Evolutionary conservation across 2,113 vertebrate genomes (phyloP).

Genomic region (Acrocephalus kingi): DNA sequence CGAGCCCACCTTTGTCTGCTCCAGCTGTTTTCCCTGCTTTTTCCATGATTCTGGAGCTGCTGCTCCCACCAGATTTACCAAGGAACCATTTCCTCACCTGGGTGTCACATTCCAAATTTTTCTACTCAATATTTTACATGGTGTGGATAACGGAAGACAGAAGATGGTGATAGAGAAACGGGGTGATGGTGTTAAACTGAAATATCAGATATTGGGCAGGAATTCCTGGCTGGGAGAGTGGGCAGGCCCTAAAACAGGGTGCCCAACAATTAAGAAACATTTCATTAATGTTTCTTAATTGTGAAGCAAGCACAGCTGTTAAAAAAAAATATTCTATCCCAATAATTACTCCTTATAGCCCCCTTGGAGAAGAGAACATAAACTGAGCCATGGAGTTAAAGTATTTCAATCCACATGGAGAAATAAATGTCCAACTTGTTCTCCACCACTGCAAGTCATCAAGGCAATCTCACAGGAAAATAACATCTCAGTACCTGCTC

Average conservation of each 20-base stretch:
- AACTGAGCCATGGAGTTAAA: background rate
- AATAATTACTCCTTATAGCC: background rate
- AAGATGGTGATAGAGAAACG: too few species aligned
- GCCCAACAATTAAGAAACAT: too few species aligned
- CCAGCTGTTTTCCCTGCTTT: fast-evolving
- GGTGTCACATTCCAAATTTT: fast-evolving
- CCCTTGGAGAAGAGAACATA: too few species aligned
- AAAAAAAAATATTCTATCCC: too few species aligned
- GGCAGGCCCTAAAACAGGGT: too few species aligned
- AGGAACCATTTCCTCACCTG: background rate
- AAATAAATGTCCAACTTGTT: background rate
- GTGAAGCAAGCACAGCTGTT: background rate
- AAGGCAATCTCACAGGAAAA: background rate
- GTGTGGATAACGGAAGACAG: too few species aligned
- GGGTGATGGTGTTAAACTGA: too few species aligned
- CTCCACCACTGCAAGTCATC: background rate
- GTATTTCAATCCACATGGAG: background rate
- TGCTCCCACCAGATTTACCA: background rate
- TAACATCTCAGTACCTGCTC: fast-evolving
- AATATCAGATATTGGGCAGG: too few species aligned
- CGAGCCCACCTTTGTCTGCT: fast-evolving
- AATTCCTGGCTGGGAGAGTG: too few species aligned
- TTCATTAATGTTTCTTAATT: background rate
- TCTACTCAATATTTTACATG: background rate
- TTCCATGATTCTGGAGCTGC: background rate